Conservation (phyloP, 64 coral and sea anemone genomes). For the Dendronephthya gigantea region DNA sequence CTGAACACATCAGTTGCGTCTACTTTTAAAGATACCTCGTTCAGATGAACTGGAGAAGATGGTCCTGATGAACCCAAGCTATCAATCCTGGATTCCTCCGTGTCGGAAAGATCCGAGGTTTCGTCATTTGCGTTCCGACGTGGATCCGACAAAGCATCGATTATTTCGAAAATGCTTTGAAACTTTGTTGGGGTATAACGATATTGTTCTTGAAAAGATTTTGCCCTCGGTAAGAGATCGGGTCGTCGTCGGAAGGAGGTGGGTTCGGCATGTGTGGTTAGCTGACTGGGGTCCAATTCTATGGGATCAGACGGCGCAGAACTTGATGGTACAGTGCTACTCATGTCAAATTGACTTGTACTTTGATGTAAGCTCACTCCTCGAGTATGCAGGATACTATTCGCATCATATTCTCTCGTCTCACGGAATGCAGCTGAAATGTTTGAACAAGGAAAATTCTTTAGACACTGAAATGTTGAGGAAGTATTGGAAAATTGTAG, state of each 20-base stretch:
- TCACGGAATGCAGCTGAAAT: neutral
- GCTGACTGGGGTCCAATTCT: neutral
- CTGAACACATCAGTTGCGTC: neutral
- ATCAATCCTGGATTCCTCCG: neutral
- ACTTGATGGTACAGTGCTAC: neutral
- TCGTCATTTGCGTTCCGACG: neutral
- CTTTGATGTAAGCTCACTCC: neutral
- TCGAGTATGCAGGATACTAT: neutral
- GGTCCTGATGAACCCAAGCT: neutral
- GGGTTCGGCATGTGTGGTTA: neutral
- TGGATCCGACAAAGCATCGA: neutral
- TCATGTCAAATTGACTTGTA: neutral
- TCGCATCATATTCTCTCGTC: neutral
- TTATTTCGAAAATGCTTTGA: neutral
- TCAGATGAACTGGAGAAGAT: neutral
- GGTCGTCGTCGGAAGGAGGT: neutral
- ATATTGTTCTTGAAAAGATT: neutral
- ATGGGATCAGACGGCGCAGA: neutral
- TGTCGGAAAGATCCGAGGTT: neutral
- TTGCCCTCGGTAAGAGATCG: neutral
- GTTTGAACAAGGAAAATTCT: no score
- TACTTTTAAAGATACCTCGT: neutral
- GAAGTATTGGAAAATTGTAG: no score
- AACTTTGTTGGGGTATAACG: neutral
- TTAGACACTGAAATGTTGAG: no score